A percentile compares a stretch with the other conserved stretches of the same genome.
Conservation (phyloP, 1,140 invertebrate genomes). For the Plectrocnemia conspersa region DNA sequence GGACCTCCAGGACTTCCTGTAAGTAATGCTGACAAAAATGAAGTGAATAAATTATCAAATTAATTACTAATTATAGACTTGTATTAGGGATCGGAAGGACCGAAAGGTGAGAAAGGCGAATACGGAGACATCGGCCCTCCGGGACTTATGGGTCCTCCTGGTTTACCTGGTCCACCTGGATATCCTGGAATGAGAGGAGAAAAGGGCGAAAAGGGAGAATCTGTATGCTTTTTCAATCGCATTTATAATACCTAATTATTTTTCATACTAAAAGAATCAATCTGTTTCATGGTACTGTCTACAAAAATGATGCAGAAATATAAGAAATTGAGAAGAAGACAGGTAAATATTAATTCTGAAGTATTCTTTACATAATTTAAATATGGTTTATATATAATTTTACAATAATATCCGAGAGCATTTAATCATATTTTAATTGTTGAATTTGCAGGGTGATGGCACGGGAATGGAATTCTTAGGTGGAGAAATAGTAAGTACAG, state of each 20-base stretch:
- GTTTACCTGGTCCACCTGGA: conserved; percentile 65
- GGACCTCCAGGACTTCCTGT: conserved; percentile 80
- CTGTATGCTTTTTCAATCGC: too few species aligned
- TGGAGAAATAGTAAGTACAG: conserved; percentile 64
- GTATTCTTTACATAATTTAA: conserved; percentile 17
- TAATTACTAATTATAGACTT: conserved; percentile 14
- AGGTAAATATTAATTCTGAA: conserved; percentile 59
- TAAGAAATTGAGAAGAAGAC: conserved; percentile 83
- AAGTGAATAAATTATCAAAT: neutral
- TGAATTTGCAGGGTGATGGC: conserved; percentile 69
- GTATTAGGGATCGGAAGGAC: conserved; percentile 70
- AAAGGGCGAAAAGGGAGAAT: conserved; percentile 88
- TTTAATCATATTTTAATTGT: conserved; percentile 50
- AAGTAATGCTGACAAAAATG: conserved; percentile 27
- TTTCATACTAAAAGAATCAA: too few species aligned
- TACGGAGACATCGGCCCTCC: conserved; percentile 89
- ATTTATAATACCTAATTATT: too few species aligned
- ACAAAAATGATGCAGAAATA: conserved; percentile 64
- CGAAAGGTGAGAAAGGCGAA: conserved; percentile 84
- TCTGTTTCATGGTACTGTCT: neutral
- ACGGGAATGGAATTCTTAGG: conserved; percentile 66
- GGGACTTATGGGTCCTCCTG: conserved; percentile 75
- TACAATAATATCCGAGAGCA: conserved; percentile 19
- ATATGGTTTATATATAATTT: conserved; percentile 17
- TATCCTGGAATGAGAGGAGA: conserved; percentile 84